phyloP scores from a whole-genome alignment of 1,140 invertebrate genomes.

The Stegodyphus dumicola region DNA sequence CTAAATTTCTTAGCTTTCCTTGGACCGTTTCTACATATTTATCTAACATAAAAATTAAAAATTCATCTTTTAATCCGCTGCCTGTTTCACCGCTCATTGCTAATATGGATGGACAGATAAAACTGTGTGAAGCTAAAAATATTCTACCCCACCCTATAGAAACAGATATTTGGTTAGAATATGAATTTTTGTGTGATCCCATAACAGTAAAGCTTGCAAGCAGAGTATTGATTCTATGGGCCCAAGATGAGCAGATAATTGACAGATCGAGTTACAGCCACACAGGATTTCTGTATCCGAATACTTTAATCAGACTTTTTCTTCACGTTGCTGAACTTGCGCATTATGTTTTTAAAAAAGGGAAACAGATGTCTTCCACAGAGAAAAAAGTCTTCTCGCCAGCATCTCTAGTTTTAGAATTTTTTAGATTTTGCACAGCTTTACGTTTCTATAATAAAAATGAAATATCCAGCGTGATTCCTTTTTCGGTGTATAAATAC shows the following conservation, averaged over 20 bases:
- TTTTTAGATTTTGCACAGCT: constrained; percentile 34
- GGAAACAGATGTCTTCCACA: not conserved
- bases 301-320: constrained; percentile 25
- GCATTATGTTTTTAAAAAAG: not conserved
- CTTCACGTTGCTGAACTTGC: constrained; percentile 21
- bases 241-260: constrained; percentile 27
- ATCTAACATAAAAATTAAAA: constrained; percentile 34
- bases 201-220: constrained; percentile 4
- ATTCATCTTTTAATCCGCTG: not conserved
- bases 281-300: not conserved
- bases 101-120: constrained; percentile 29
- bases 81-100: constrained; percentile 5
- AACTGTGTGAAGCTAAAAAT: not conserved
- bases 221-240: constrained; percentile 32
- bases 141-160: not conserved
- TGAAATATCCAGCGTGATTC: not conserved
- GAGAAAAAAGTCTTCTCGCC: not conserved
- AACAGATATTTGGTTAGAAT: not conserved
- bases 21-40: constrained; percentile 50
- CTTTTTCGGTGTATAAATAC: constrained; percentile 19
- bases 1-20: constrained; percentile 51
- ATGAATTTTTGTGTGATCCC: constrained; percentile 10
- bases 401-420: constrained; percentile 27
- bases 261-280: not conserved
- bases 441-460: constrained; percentile 38